Evolutionary conservation across 2,888 invertebrate genomes (phyloP).

Genomic region (Volucella inanis): DNA sequence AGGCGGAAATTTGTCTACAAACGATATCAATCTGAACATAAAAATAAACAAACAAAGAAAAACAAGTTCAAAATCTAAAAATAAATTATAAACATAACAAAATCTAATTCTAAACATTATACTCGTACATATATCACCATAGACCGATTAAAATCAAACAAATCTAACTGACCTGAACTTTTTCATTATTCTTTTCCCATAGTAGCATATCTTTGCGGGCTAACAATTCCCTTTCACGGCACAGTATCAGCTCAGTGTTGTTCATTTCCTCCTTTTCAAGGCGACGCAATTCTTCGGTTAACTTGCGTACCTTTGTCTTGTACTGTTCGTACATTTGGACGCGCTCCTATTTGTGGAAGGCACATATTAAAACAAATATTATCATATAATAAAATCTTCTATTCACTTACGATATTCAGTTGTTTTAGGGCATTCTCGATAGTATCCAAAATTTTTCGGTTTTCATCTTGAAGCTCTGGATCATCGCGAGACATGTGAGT

Average conservation of each 20-base stretch:
- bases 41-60: slow-evolving; percentile 80
- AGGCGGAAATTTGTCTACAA: slow-evolving; percentile 85
- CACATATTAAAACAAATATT: slow-evolving; percentile 62
- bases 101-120: slow-evolving; percentile 16
- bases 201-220: slow-evolving; percentile 82
- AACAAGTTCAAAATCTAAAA: slow-evolving; percentile 73
- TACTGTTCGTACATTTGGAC: slow-evolving; percentile 83
- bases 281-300: slow-evolving; percentile 84
- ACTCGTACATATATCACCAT: neutral
- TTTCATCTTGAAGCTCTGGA: slow-evolving; percentile 86
- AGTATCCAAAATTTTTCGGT: slow-evolving; percentile 87
- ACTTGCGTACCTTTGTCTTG: slow-evolving; percentile 81
- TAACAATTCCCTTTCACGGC: slow-evolving; percentile 84
- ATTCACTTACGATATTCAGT: slow-evolving; percentile 80
- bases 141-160: neutral
- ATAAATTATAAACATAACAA: slow-evolving; percentile 70
- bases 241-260: slow-evolving; percentile 85
- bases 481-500: slow-evolving; percentile 84
- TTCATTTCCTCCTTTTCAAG: slow-evolving; percentile 84
- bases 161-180: slow-evolving; percentile 80
- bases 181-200: slow-evolving; percentile 83
- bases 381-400: neutral
- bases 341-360: slow-evolving; percentile 81
- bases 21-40: slow-evolving; percentile 87
- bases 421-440: slow-evolving; percentile 88